These are phyloP conservation scores for Bucorvus abyssinicus DNA, from an alignment of 2,797 vertebrate species.

Conservation along the genomic window DNA sequence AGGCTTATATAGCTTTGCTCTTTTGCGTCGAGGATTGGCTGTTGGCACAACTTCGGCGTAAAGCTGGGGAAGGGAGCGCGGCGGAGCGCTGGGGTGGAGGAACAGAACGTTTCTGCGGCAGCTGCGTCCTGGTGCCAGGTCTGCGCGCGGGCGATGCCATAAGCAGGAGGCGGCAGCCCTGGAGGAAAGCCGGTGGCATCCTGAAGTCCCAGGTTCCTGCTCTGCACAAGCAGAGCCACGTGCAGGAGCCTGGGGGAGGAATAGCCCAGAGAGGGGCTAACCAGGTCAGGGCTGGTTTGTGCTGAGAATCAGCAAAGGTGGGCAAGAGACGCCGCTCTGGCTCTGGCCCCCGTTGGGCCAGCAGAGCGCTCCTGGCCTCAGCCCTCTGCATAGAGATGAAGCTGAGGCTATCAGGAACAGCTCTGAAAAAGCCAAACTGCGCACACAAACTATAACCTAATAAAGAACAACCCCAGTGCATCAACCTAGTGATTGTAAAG, in stretches of 20 bases:
- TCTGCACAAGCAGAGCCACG: neutral
- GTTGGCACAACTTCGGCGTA: neutral
- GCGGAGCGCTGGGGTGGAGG: neutral
- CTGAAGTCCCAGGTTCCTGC: neutral
- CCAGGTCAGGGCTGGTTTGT: neutral
- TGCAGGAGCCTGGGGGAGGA: neutral
- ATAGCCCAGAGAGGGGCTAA: neutral
- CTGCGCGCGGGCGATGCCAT: accelerated
- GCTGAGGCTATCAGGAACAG: neutral
- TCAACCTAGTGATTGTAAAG: conserved; percentile 6
- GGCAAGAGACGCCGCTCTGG: neutral
- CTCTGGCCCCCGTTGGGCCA: neutral
- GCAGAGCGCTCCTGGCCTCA: neutral
- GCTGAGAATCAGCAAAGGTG: neutral
- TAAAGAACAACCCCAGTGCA: neutral
- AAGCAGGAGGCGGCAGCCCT: neutral
- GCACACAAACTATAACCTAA: conserved; percentile 3
- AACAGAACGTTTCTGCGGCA: neutral
- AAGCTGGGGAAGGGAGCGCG: neutral
- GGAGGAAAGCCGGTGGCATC: neutral
- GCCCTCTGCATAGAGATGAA: neutral
- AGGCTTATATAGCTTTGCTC: neutral
- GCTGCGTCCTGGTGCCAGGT: neutral
- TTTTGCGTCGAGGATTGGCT: neutral
- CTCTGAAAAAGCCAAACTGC: neutral